A percentile compares a stretch with the other conserved stretches of the same genome.
Evolutionary conservation across 2,797 vertebrate species (phyloP).

Genomic region (Mormyrus proboscirostris): DNA sequence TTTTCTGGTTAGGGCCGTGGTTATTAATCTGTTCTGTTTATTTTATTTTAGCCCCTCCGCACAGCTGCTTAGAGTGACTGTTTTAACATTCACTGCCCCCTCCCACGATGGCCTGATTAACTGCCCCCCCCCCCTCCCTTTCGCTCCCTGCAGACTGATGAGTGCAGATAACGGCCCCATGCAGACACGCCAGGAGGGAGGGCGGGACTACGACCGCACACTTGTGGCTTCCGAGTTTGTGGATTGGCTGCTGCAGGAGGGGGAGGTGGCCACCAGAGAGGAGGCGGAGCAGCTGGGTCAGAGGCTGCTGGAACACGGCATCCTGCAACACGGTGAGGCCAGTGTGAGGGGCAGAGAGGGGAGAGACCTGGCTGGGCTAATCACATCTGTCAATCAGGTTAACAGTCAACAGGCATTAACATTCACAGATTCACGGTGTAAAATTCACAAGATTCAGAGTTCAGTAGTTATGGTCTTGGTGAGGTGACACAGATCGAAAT

Average conservation of each 20-base stretch:
- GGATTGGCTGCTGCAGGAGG: slow-evolving; percentile 87
- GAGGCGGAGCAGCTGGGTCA: slow-evolving; percentile 83
- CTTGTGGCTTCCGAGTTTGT: slow-evolving; percentile 81
- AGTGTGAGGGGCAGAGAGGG: slow-evolving; percentile 28
- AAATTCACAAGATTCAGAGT: background rate
- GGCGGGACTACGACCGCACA: slow-evolving; percentile 70
- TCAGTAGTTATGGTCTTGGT: background rate
- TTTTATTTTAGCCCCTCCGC: background rate
- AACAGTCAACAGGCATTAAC: background rate
- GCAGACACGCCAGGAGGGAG: slow-evolving; percentile 81
- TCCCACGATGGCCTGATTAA: background rate
- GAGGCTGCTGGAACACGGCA: slow-evolving; percentile 83
- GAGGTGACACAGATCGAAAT: background rate
- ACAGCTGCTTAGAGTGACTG: background rate
- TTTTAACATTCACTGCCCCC: background rate
- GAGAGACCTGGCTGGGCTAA: background rate
- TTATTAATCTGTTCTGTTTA: background rate
- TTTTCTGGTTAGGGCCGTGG: background rate
- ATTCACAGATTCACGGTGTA: background rate
- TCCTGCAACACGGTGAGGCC: slow-evolving; percentile 85
- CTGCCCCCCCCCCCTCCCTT: slow-evolving; percentile 11
- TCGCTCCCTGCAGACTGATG: slow-evolving; percentile 69
- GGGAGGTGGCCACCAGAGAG: slow-evolving; percentile 72
- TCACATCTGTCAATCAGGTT: background rate
- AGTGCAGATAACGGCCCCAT: slow-evolving; percentile 76